These are phyloP conservation scores for Rhagonycha lutea DNA, from an alignment of 2,888 invertebrate species.

Conservation along the genomic window DNA sequence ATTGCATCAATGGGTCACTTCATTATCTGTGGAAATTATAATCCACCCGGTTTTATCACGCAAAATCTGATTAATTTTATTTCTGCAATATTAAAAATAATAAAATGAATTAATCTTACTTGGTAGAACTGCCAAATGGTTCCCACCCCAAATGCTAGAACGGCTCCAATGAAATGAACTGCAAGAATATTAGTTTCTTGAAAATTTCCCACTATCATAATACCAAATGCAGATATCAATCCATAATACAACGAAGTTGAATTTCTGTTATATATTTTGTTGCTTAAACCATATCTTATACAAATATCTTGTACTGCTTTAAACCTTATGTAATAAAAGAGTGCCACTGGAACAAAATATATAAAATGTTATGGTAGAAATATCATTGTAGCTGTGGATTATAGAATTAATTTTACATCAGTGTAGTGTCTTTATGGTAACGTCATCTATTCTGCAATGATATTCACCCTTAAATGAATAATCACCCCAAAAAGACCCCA, in stretches of 20 bases:
- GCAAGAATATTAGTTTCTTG: slow-evolving; percentile 72
- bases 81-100: too few relatives aligned
- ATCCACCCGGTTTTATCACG: too few relatives aligned
- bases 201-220: slow-evolving; percentile 72
- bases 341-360: slow-evolving; percentile 61
- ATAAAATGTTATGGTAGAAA: neutral
- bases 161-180: slow-evolving; percentile 72
- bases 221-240: slow-evolving; percentile 64
- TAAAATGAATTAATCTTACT: slow-evolving; percentile 52
- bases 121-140: slow-evolving; percentile 81
- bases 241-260: slow-evolving; percentile 63
- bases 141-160: slow-evolving; percentile 76
- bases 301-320: slow-evolving; percentile 64
- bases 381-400: too few relatives aligned
- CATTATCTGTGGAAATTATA: too few relatives aligned
- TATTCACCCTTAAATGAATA: too few relatives aligned
- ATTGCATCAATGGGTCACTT: too few relatives aligned
- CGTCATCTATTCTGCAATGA: too few relatives aligned
- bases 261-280: slow-evolving; percentile 60
- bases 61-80: too few relatives aligned
- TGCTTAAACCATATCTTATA: slow-evolving; percentile 51
- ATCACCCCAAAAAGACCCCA: too few relatives aligned
- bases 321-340: slow-evolving; percentile 70
- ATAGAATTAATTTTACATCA: too few relatives aligned
- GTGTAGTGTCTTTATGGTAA: too few relatives aligned